Conservation (phyloP, 2,888 invertebrate species). For the Macaria notata region DNA sequence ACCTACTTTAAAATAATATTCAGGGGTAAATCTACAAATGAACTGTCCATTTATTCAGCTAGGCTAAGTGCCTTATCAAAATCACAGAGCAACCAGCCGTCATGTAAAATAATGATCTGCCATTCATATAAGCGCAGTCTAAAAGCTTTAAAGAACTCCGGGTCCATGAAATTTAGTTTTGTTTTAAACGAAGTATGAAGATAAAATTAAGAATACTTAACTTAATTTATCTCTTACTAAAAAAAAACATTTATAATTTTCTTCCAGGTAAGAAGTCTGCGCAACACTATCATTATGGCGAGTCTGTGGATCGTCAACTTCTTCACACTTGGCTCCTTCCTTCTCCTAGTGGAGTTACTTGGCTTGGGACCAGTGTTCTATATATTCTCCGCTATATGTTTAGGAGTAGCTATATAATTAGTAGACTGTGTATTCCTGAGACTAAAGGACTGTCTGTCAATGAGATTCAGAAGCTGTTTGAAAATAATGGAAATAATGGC, state of each 20-base stretch:
- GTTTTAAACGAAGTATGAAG: too few species aligned
- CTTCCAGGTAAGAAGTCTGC: constrained; percentile 54
- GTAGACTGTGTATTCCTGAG: constrained; percentile 60
- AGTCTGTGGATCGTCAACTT: constrained; percentile 57
- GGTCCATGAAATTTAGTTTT: too few species aligned
- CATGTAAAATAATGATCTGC: too few species aligned
- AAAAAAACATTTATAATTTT: not conserved
- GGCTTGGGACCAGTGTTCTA: constrained; percentile 64
- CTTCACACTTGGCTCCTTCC: constrained; percentile 56
- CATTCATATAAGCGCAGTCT: too few species aligned
- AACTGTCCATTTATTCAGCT: too few species aligned
- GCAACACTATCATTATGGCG: constrained; percentile 50
- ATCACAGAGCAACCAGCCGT: too few species aligned
- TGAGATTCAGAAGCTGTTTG: constrained; percentile 51
- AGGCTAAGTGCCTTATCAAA: too few species aligned
- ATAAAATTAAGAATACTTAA: too few species aligned
- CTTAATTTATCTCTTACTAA: too few species aligned
- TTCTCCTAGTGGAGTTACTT: constrained; percentile 48
- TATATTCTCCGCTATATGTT: constrained; percentile 55
- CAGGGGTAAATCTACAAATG: too few species aligned
- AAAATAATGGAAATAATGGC: constrained; percentile 23
- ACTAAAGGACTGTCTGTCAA: constrained; percentile 64
- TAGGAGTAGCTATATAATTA: constrained; percentile 51
- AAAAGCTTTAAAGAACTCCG: too few species aligned
- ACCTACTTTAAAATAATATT: too few species aligned